Percentiles rank a stretch among this genome's conserved stretches.
Evolutionary conservation across 92 coral and sea anemone species (phyloP).

Genomic region (Parazoanthus atlanticus): DNA sequence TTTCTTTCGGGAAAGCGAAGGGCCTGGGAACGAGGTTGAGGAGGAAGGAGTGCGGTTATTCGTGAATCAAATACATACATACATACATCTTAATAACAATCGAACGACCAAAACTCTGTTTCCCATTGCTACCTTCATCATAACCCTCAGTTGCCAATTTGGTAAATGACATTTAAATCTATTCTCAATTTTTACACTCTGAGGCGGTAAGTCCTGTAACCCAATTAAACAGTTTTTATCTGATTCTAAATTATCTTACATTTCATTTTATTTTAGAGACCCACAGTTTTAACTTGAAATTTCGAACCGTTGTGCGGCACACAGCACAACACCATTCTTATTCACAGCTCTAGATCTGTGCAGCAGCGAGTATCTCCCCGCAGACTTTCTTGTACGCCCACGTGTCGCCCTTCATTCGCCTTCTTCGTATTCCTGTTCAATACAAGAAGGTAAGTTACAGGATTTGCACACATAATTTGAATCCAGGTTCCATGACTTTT

Average conservation of each 20-base stretch:
- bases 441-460: too few relatives aligned
- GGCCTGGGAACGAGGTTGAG: too few relatives aligned
- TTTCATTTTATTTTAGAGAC: neutral
- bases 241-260: neutral
- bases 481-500: too few relatives aligned
- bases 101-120: too few relatives aligned
- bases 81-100: too few relatives aligned
- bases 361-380: constrained; percentile 88
- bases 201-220: neutral
- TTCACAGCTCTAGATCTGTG: constrained; percentile 62
- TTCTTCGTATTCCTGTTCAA: constrained; percentile 88
- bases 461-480: too few relatives aligned
- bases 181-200: neutral
- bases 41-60: too few relatives aligned
- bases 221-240: neutral
- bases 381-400: constrained; percentile 99
- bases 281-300: neutral
- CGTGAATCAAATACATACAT: too few relatives aligned
- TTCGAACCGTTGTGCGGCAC: neutral
- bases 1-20: too few relatives aligned
- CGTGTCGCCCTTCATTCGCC: constrained; percentile 98
- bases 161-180: neutral
- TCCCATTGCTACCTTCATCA: neutral
- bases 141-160: neutral
- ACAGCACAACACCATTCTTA: neutral